These are phyloP conservation scores for Drosophila paulistorum DNA, from an alignment of 1,140 invertebrate species.

Conservation along the genomic window DNA sequence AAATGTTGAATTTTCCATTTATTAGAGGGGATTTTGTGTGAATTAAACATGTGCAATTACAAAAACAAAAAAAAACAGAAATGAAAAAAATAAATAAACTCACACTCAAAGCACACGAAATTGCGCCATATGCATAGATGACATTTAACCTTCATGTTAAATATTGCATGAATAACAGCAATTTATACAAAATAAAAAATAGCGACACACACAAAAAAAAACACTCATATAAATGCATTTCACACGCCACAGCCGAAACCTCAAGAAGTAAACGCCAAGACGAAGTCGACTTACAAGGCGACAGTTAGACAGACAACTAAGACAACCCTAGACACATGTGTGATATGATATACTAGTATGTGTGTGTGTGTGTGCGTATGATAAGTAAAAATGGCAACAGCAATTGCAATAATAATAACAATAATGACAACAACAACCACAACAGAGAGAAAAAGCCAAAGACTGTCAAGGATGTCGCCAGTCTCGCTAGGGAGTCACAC, in stretches of 20 bases:
- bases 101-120: neutral
- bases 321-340: slow-evolving; percentile 58
- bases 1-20: slow-evolving; percentile 11
- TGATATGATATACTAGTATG: slow-evolving; percentile 4
- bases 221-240: slow-evolving; percentile 52
- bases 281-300: slow-evolving; percentile 16
- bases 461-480: slow-evolving; percentile 37
- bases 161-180: slow-evolving; percentile 50
- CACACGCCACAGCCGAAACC: slow-evolving; percentile 41
- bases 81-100: neutral
- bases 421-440: slow-evolving; percentile 61
- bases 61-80: neutral
- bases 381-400: slow-evolving; percentile 62
- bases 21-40: slow-evolving; percentile 29
- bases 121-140: slow-evolving; percentile 1
- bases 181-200: slow-evolving; percentile 8
- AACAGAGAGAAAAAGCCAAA: slow-evolving; percentile 28
- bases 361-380: slow-evolving; percentile 27
- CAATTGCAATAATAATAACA: slow-evolving; percentile 61
- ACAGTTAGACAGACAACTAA: slow-evolving; percentile 34
- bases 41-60: slow-evolving; percentile 35
- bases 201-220: slow-evolving; percentile 29
- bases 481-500: slow-evolving; percentile 41
- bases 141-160: slow-evolving; percentile 53
- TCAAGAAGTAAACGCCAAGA: slow-evolving; percentile 25